Evolutionary conservation across 2,797 vertebrate genomes (phyloP).

Genomic region (Leptodactylus fallax): DNA sequence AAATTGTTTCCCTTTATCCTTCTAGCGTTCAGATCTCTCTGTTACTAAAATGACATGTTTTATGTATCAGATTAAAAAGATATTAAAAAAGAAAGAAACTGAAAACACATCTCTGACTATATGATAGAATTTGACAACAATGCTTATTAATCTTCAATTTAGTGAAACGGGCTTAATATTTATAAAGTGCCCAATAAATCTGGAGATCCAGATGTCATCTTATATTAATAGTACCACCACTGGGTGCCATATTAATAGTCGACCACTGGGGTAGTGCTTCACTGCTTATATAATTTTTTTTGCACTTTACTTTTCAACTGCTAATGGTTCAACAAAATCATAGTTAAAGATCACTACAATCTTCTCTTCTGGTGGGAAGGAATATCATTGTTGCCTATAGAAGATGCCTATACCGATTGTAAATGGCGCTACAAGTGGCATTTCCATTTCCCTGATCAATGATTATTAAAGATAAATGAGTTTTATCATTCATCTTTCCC

Average conservation of each 20-base stretch:
- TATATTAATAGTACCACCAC: background rate
- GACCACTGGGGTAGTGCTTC: background rate
- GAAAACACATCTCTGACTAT: background rate
- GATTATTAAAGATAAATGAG: too few relatives aligned
- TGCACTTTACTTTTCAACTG: too few relatives aligned
- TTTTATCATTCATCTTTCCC: too few relatives aligned
- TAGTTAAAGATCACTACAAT: too few relatives aligned
- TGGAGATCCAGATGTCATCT: background rate
- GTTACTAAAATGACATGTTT: constrained; percentile 17
- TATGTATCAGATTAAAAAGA: constrained; percentile 21
- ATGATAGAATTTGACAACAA: background rate
- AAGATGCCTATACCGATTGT: background rate
- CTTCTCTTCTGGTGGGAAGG: background rate
- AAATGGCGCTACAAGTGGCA: background rate
- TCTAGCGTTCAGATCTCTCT: background rate
- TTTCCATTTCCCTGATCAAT: background rate
- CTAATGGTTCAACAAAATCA: too few relatives aligned
- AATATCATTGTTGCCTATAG: background rate
- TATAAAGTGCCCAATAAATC: constrained; percentile 14
- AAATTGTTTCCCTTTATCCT: constrained; percentile 1
- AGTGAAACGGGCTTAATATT: background rate
- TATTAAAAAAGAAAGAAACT: constrained; percentile 15
- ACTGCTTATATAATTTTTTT: background rate
- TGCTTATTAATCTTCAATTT: background rate
- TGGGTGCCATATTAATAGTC: background rate